phyloP scores from a whole-genome alignment of 2,888 invertebrate species.

The Therioaphis trifolii region DNA sequence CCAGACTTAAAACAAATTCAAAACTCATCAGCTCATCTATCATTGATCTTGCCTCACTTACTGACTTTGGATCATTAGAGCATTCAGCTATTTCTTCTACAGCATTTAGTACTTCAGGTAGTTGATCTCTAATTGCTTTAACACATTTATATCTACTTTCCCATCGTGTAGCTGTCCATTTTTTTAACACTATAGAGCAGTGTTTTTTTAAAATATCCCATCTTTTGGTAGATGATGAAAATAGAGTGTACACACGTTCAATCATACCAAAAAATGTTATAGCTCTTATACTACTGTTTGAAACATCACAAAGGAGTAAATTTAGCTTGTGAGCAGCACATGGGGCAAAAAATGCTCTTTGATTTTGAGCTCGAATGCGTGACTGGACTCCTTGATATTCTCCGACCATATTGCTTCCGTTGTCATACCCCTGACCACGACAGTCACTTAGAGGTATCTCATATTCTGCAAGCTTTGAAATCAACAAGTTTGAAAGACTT shows the following conservation, averaged over 20 bases:
- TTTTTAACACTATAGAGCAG: not conserved
- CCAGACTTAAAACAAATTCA: constrained; percentile 10
- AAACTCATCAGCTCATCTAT: constrained; percentile 9
- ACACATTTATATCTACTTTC: not conserved
- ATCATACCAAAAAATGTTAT: not conserved
- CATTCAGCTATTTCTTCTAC: not conserved
- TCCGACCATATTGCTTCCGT: too few species aligned
- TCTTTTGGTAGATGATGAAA: not conserved
- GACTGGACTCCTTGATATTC: too few species aligned
- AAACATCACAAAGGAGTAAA: constrained; percentile 4
- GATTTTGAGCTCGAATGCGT: too few species aligned
- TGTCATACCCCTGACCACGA: not conserved
- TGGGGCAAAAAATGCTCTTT: too few species aligned
- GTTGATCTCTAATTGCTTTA: not conserved
- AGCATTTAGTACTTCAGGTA: not conserved
- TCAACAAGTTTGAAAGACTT: constrained; percentile 8
- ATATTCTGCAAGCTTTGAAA: constrained; percentile 25
- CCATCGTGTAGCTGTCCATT: not conserved
- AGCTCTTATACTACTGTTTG: constrained; percentile 10
- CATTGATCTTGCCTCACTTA: not conserved
- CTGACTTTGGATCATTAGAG: constrained; percentile 10
- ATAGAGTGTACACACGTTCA: not conserved
- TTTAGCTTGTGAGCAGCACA: too few species aligned
- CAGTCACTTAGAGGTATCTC: constrained; percentile 16
- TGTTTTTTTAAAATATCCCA: not conserved